A percentile compares a stretch with the other conserved stretches of the same genome.
Conservation (phyloP, 2,888 invertebrate species). For the Punctoribates punctum region DNA sequence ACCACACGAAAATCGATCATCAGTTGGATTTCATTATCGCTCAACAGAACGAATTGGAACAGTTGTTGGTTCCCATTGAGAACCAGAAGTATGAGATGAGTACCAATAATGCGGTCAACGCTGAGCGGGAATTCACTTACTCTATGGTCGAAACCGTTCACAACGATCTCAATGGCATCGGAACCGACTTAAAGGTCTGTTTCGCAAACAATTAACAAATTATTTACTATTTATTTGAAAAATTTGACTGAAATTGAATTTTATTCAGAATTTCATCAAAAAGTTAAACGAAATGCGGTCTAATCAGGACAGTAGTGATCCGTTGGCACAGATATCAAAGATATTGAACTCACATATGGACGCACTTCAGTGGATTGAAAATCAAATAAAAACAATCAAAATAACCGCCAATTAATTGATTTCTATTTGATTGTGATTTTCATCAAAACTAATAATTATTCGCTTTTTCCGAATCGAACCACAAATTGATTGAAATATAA, state of each 20-base stretch:
- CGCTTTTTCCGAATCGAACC: too few species aligned
- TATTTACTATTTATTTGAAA: neutral
- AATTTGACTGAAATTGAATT: conserved; percentile 19
- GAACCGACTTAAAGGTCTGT: conserved; percentile 76
- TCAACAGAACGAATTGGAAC: conserved; percentile 88
- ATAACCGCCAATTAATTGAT: conserved; percentile 7
- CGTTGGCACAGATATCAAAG: conserved; percentile 85
- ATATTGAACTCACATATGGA: conserved; percentile 95
- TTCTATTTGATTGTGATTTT: neutral
- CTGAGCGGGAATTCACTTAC: conserved; percentile 86
- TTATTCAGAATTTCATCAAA: conserved; percentile 51
- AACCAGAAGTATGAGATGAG: conserved; percentile 57
- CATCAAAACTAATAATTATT: neutral
- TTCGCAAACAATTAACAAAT: too few species aligned
- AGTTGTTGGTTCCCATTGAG: conserved; percentile 78
- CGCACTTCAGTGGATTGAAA: conserved; percentile 89
- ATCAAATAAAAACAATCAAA: conserved; percentile 68
- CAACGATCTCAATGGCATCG: conserved; percentile 87
- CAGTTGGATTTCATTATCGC: conserved; percentile 88
- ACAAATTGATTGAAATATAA: neutral
- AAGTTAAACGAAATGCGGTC: conserved; percentile 42
- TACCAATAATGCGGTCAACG: conserved; percentile 62
- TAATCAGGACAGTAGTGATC: conserved; percentile 47
- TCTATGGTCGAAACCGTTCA: conserved; percentile 83
- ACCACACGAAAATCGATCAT: conserved; percentile 64